These are phyloP conservation scores for Micrastur ruficollis DNA, from an alignment of 2,797 vertebrate genomes.

Conservation along the genomic window DNA sequence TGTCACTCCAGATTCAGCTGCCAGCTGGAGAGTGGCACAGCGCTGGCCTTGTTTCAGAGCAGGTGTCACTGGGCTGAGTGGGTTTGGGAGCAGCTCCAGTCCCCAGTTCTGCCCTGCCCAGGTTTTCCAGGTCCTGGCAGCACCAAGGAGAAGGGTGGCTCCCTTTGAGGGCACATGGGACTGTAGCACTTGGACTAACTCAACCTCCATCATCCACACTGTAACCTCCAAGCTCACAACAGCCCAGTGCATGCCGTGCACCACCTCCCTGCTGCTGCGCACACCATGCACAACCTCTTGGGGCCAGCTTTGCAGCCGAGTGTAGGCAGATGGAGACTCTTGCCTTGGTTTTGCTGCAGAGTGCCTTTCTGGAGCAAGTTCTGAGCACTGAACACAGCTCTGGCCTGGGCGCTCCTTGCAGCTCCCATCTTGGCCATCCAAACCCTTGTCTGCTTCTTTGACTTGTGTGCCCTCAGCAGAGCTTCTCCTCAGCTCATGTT, in stretches of 20 bases:
- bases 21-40: neutral
- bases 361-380: neutral
- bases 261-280: neutral
- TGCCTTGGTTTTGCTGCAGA: neutral
- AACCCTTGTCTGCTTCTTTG: neutral
- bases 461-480: neutral
- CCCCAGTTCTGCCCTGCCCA: neutral
- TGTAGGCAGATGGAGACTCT: neutral
- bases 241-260: neutral
- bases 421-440: neutral
- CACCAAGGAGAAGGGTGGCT: neutral
- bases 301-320: neutral
- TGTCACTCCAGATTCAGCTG: neutral
- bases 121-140: neutral
- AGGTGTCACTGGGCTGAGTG: neutral
- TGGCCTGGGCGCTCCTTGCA: neutral
- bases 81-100: neutral
- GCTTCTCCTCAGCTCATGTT: neutral
- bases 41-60: neutral
- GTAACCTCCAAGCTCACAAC: neutral
- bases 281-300: rapidly evolving
- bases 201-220: neutral
- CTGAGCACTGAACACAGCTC: neutral
- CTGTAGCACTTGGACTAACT: neutral
- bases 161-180: neutral